Base-by-base conservation (phyloP, 2,113 vertebrate genomes). In the Casuarius casuarius region DNA sequence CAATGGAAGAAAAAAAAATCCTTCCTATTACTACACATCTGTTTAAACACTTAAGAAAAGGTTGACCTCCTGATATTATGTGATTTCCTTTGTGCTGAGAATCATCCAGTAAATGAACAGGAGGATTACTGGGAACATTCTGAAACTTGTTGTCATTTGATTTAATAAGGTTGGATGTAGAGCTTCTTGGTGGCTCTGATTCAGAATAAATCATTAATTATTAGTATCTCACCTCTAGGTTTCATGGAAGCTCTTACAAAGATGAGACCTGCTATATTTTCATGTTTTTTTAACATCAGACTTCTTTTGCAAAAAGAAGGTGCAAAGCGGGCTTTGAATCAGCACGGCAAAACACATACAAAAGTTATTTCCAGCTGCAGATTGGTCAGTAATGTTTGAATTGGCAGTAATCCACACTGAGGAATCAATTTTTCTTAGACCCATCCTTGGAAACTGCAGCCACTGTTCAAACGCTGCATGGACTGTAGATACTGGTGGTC, bases 321-420 rank as follows among this genome's bases (percentile, higher is more conserved):
- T 15, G 59, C 49, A 16, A 29, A 16, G 10, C 3, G 76, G 83
- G 58, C 28, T 56, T 51, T 71, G 46, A 38, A 40, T 20, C 35
- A n/a, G 46, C 82, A 8, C 44, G 62, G 58, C 26, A 38, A 68
- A 67, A 2, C 40, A 11, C 31, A 48, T 62, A 1, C 18, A 12
- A 42, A 25, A 42, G 14, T 3, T 16, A 15, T 21, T 9, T 5
- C 59, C n/a, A 13, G 4, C 8, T 2, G 44, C 5, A 10, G 85
- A 35, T 9, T 0, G 0, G 11, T 23, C 21, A 7, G 51, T 25
- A 7, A 10, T 0, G 2, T 48, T 31, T 23, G 62, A 31, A 14
- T 3, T 65, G 38, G 52, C 25, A 38, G 63, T 0, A 4, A 8
- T 11, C 0, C 25, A 35, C 13, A 21, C 17, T 0, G 42, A 35